Conservation (phyloP, 2,113 vertebrate genomes). For the Collichthys lucidus region DNA sequence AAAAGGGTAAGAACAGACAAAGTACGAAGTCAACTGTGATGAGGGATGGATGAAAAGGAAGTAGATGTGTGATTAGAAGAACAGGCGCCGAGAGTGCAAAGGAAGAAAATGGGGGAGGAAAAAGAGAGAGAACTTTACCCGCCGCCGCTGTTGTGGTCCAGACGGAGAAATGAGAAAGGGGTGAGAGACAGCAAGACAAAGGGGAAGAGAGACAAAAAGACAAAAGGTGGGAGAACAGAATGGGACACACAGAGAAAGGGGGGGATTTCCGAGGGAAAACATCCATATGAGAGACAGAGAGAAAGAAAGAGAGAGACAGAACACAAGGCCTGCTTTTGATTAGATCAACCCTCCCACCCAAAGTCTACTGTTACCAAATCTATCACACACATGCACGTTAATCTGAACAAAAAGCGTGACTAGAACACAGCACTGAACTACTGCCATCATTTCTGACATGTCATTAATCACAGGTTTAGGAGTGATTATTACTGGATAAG, state of each 20-base stretch:
- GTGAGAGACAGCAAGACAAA: conserved; percentile 76
- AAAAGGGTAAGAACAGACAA: conserved; percentile 48
- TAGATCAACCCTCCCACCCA: conserved; percentile 49
- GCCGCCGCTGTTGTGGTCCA: conserved; percentile 80
- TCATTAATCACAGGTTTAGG: background rate
- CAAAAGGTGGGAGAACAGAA: conserved; percentile 64
- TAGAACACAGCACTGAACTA: conserved; percentile 5
- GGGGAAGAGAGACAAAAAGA: conserved; percentile 58
- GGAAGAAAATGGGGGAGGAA: conserved; percentile 57
- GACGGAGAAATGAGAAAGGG: conserved; percentile 78
- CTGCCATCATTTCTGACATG: background rate
- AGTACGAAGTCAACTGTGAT: conserved; percentile 61
- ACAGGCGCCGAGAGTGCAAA: conserved; percentile 60
- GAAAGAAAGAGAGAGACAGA: conserved; percentile 70
- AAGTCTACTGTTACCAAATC: conserved; percentile 6
- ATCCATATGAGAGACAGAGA: conserved; percentile 79
- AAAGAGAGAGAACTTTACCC: conserved; percentile 83
- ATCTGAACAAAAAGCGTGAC: background rate
- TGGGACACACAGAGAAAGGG: conserved; percentile 64
- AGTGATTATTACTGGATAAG: background rate
- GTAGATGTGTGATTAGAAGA: conserved; percentile 63
- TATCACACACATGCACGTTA: conserved; percentile 29
- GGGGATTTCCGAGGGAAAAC: conserved; percentile 70
- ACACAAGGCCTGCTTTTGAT: conserved; percentile 71
- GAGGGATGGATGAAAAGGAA: conserved; percentile 57